Base-by-base conservation (phyloP, 2,797 vertebrate genomes). In the Choloepus didactylus region DNA sequence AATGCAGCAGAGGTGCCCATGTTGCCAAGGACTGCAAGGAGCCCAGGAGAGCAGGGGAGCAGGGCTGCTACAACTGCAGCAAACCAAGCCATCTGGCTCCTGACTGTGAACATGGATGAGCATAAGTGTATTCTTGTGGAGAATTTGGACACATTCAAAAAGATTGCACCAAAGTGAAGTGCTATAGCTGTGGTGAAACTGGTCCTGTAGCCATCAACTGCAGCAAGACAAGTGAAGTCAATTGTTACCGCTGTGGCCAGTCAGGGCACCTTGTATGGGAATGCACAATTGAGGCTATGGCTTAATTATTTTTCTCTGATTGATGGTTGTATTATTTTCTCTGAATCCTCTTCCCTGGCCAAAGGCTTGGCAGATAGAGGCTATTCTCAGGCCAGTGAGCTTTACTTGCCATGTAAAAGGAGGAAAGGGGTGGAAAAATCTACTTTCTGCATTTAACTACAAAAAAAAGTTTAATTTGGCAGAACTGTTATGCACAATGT, bases 241-340 rank as follows among this genome's bases (percentile, higher is more conserved):
- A 99, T 99, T 99, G 99, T 99, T 99, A 99, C 98, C 99, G 99
- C 98, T 99, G 99, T 94, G 99, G 99, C 97, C 99, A 99, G 98
- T 98, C 99, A 82, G 99, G 99, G 98, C 99, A 99, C 98, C 98
- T 99, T 99, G 99, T 99, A 98, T 99, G 99, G 98, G 99, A 99
- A 98, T 99, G 99, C 98, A 99, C 99, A 98, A 99, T 99, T 97
- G 99, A 99, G 98, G 99, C 99, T 98, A 99, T 99, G 96, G 99
- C 99, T 98, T 99, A 99, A 99, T 98, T 98, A 98, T 98, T 98
- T 98, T 99, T 98, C 99, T 99, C 99, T 99, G 99, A 99, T 99
- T 99, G 99, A 99, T 99, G 99, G 99, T 99, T 99, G 99, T 99
- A 99, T 99, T 99, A 99, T 99, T 99, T 99, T 99, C 99, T 99